phyloP scores from a whole-genome alignment of 2,888 invertebrate genomes.

The Athalia cordata region DNA sequence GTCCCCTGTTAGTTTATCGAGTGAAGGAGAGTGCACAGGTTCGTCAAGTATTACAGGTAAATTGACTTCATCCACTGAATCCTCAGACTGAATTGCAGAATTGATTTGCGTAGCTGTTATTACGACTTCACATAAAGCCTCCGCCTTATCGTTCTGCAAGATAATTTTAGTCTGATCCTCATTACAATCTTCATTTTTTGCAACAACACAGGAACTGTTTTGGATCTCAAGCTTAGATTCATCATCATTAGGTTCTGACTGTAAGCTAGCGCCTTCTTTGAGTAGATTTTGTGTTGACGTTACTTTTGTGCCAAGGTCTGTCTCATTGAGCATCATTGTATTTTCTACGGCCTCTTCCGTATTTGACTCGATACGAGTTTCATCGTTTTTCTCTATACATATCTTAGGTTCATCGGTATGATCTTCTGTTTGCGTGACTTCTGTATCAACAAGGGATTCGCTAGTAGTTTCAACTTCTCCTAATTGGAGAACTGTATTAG shows the following conservation, averaged over 20 bases:
- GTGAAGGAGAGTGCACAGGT: neutral
- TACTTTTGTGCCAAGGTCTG: neutral
- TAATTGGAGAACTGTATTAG: conserved; percentile 4
- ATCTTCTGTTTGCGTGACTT: neutral
- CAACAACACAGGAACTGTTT: too few relatives aligned
- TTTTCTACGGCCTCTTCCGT: neutral
- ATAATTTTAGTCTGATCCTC: neutral
- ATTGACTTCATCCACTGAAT: neutral
- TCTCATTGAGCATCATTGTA: neutral
- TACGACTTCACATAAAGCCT: neutral
- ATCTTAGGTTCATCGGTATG: neutral
- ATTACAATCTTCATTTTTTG: conserved; percentile 40
- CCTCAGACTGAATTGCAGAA: conserved; percentile 2
- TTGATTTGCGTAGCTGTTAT: neutral
- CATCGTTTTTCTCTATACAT: neutral
- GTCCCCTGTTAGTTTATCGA: neutral
- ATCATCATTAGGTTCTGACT: neutral
- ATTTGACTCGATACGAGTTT: neutral
- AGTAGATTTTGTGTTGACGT: neutral
- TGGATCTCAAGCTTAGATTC: conserved; percentile 14
- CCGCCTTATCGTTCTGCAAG: conserved; percentile 32
- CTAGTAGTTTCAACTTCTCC: conserved; percentile 4
- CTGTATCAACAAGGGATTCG: conserved; percentile 7
- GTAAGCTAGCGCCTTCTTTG: neutral
- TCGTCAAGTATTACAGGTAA: neutral